Conservation (phyloP, 2,113 vertebrate genomes). For the Cochlearius cochlearius region DNA sequence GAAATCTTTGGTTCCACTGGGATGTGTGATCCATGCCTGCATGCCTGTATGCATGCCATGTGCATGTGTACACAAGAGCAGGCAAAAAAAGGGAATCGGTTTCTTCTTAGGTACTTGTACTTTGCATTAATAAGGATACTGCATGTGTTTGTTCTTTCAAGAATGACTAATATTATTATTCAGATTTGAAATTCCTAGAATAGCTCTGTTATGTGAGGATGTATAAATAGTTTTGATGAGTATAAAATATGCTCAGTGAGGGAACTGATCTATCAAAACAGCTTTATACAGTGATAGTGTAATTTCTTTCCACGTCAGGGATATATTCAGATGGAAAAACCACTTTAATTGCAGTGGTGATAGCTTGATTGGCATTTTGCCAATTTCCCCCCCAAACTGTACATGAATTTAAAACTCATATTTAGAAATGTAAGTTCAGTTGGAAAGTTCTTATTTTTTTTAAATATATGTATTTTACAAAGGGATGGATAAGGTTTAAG, state of each 20-base stretch:
- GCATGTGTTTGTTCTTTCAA: background rate
- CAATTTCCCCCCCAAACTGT: background rate
- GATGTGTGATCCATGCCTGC: background rate
- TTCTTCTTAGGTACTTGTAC: background rate
- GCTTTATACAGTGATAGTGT: slow-evolving; percentile 2
- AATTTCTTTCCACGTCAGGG: slow-evolving; percentile 11
- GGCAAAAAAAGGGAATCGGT: background rate
- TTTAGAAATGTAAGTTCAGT: background rate
- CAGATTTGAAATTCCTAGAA: slow-evolving; percentile 34
- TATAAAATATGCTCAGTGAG: slow-evolving; percentile 52
- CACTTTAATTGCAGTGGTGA: slow-evolving; percentile 54
- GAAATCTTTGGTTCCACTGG: background rate
- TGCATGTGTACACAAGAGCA: background rate
- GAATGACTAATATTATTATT: slow-evolving; percentile 32
- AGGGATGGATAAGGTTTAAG: background rate
- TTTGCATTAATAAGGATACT: background rate
- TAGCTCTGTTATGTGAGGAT: slow-evolving; percentile 43
- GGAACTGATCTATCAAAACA: slow-evolving; percentile 58
- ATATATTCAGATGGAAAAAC: slow-evolving; percentile 57
- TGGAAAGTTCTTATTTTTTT: background rate
- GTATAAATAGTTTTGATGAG: slow-evolving; percentile 52
- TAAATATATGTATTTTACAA: background rate
- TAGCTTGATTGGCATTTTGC: slow-evolving; percentile 27
- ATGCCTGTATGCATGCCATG: too few species aligned
- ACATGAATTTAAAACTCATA: background rate